Evolutionary conservation across 2,113 vertebrate species (phyloP), one percentile per base, ranked within the genome.

Genomic region (Merops nubicus): DNA sequence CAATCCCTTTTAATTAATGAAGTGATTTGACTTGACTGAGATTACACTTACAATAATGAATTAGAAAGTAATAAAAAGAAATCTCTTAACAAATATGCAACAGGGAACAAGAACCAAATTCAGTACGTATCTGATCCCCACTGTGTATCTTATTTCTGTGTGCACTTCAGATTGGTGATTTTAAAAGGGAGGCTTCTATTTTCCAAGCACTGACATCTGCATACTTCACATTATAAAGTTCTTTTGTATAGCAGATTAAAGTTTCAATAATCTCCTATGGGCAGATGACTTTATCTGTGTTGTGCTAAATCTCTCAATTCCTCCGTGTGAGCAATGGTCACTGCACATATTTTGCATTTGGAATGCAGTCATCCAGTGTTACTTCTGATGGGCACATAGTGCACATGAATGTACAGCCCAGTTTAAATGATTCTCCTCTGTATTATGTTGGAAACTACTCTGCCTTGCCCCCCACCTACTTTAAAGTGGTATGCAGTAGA

Each of bases 1-100:
- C 98, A 98, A 98, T 99, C 98, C 98, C 98, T 98, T 99, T 98
- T 99, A 98, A 99, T 99, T 99, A 99, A 99, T 99, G 98, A 98
- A 99, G 98, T 98, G 98, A 99, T 99, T 99, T 98, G 97, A 98
- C 98, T 98, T 98, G 96, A 95, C 95, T 93, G 93, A 95, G 95
- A 98, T 98, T 97, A 98, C 97, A 97, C 98, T 98, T 98, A 98
- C 98, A 91, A 94, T 94, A 98, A 98, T 89, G 93, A 97, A 97
- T 98, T 98, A 96, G 98, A 98, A 98, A 98, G 94, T 91, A 97
- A 91, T 91, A 96, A 96, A 93, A 95, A 91, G 97, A 97, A 96
- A 94, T 95, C 90, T 83, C 91, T 81, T 85, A 85, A 91, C 91
- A 95, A 97, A 92, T 91, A 75, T 70, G 82, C 83, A 93, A 78